Conservation (phyloP, 2,113 vertebrate genomes). For the Oenanthe oenanthe region DNA sequence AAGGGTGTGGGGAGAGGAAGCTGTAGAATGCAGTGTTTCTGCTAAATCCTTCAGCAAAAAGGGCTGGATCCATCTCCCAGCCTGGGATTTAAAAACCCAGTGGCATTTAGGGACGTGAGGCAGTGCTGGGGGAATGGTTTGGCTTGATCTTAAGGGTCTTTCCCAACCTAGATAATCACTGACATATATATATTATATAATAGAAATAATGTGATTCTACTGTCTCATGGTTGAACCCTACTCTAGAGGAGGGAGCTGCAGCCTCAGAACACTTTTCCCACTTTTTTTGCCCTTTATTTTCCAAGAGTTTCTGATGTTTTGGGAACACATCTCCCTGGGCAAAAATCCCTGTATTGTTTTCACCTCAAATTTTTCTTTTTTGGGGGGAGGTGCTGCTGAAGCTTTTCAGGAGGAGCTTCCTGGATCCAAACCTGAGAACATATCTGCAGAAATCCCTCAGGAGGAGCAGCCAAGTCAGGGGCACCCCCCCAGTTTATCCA, state of each 20-base stretch:
- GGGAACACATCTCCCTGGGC: background rate
- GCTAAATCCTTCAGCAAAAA: background rate
- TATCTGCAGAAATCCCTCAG: background rate
- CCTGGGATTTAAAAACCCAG: rapidly evolving
- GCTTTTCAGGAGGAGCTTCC: background rate
- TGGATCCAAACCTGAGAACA: background rate
- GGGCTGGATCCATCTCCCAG: background rate
- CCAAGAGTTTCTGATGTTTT: background rate
- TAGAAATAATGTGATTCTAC: background rate
- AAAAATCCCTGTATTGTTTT: background rate
- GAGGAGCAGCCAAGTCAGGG: background rate
- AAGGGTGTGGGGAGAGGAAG: background rate
- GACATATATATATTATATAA: background rate
- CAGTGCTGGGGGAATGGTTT: background rate
- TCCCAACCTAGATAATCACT: background rate
- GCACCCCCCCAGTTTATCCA: background rate
- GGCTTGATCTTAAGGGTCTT: background rate
- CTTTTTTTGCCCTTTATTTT: background rate
- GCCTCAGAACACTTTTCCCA: background rate
- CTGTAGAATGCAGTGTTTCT: background rate
- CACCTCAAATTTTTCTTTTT: background rate
- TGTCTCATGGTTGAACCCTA: background rate
- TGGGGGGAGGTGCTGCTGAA: background rate
- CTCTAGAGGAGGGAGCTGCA: background rate
- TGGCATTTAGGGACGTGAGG: background rate